Base-by-base conservation (phyloP, 2,113 vertebrate genomes). In the Triplophysa rosa region DNA sequence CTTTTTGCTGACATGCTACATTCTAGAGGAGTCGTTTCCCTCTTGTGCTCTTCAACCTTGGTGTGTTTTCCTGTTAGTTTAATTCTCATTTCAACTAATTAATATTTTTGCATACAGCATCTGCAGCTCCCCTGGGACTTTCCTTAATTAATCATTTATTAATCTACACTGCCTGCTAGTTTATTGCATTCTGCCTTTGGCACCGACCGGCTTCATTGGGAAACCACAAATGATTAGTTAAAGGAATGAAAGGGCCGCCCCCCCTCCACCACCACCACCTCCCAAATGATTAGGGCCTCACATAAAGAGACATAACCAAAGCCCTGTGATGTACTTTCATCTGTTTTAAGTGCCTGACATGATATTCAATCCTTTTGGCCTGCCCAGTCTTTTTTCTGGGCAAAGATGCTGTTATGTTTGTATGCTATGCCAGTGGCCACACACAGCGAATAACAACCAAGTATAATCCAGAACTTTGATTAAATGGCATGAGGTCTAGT, bases 121-220 rank as follows among this genome's bases (percentile, higher is more conserved):
- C 89, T 88, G 90, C 72, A 75, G 87, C 86, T 89, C 93, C 90
- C 88, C 40, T 77, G 90, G 88, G 91, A 92, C 87, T 79, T 84
- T 83, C 82, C 89, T 93, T 93, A 93, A 94, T 94, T 93, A 94
- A 94, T 94, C 91, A 93, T 94, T 94, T 92, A 94, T 93, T 92
- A 93, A 93, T 93, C 92, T 92, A 91, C 92, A 91, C 90, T 92
- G 91, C 90, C 90, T 92, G 90, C 89, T 90, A 91, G 92, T 93
- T 94, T 94, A 93, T 92, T 93, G 90, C 90, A 89, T 89, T 91
- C 92, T 91, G 91, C 91, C 90, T 89, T 91, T 90, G 92, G 92
- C 91, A 86, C 89, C 89, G 89, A 91, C 89, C 89, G 89, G 89
- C 92, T 93, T 90, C 92, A 90, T 89, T 91, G 89, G 92, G 91